Base-by-base conservation (phyloP, 2,113 vertebrate genomes). In the Rhabdomys dilectus region DNA sequence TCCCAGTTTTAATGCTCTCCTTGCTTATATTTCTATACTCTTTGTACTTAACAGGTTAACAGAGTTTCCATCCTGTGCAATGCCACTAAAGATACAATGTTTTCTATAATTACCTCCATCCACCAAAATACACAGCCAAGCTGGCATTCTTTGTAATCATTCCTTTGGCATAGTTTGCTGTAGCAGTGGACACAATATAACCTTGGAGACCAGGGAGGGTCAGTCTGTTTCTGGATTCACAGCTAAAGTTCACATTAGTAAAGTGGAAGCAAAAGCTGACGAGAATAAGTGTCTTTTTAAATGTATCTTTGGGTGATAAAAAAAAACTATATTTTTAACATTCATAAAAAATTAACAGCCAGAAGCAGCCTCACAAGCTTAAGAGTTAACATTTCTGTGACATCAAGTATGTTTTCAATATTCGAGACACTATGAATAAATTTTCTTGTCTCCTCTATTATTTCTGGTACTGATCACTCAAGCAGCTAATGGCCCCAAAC, bases 401-500 rank as follows among this genome's bases (percentile, higher is more conserved):
- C 53, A 82, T 34, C 73, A 87, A 85, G 4, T 91, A 36, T 39
- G 53, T 96, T 90, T 96, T 95, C 34, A 94, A 24, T 88, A 94
- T 96, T 96, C 51, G 36, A 94, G 89, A 93, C 48, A 80, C 68
- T 76, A 16, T 60, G 31, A 96, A 70, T 62, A 95, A 72, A 78
- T 85, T 60, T 68, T 89, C 87, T 75, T 95, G 13, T 87, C 86
- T 93, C 70, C 53, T 88, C 91, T 94, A 60, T 88, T 93, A 92
- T 96, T 91, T 76, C 29, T 94, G 29, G 64, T 51, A 39, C 53
- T 60, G 53, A 94, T 85, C 85, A 88, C 26, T 96, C 84, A 96
- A 96, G 88, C 75, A 92, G 77, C 78, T 96, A 91, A 94, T 96
- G 93, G 42, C 68, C 24, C 82, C 91, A 95, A 60, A 91, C 80